Conservation (phyloP, 2,113 vertebrate species). For the Trichomycterus rosablanca region DNA sequence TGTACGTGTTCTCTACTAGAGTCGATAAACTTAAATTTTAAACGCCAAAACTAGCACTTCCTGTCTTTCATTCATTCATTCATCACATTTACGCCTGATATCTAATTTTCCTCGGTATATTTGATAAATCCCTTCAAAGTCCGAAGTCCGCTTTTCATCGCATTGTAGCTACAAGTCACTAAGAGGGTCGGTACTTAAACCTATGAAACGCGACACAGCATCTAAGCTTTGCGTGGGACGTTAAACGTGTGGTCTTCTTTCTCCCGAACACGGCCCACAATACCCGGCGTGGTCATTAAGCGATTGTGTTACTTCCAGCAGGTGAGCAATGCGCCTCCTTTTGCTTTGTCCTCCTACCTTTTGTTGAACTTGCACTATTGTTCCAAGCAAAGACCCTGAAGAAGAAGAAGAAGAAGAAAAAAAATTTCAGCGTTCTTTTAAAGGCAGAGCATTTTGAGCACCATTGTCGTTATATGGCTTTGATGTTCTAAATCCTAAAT, state of each 20-base stretch:
- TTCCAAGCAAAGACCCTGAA: slow-evolving; percentile 25
- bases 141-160: slow-evolving; percentile 15
- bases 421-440: slow-evolving; percentile 35
- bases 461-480: slow-evolving; percentile 38
- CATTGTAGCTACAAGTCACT: slow-evolving; percentile 24
- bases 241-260: slow-evolving; percentile 35
- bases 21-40: too few relatives aligned
- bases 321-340: slow-evolving; percentile 39
- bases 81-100: too few relatives aligned
- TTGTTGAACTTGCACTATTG: slow-evolving; percentile 33
- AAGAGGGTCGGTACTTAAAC: slow-evolving; percentile 30
- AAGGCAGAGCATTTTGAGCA: slow-evolving; percentile 29
- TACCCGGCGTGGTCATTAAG: slow-evolving; percentile 41
- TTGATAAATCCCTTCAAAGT: background rate
- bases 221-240: slow-evolving; percentile 39
- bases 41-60: too few relatives aligned
- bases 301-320: slow-evolving; percentile 45
- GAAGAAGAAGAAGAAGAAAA: slow-evolving; percentile 9
- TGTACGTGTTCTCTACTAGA: too few relatives aligned
- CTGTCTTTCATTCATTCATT: too few relatives aligned
- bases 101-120: background rate
- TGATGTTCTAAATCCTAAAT: slow-evolving; percentile 46
- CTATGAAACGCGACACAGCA: slow-evolving; percentile 36
- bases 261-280: slow-evolving; percentile 28
- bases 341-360: slow-evolving; percentile 23